Conservation (phyloP, 1,140 invertebrate genomes). For the Drosophila nigrodunni region DNA sequence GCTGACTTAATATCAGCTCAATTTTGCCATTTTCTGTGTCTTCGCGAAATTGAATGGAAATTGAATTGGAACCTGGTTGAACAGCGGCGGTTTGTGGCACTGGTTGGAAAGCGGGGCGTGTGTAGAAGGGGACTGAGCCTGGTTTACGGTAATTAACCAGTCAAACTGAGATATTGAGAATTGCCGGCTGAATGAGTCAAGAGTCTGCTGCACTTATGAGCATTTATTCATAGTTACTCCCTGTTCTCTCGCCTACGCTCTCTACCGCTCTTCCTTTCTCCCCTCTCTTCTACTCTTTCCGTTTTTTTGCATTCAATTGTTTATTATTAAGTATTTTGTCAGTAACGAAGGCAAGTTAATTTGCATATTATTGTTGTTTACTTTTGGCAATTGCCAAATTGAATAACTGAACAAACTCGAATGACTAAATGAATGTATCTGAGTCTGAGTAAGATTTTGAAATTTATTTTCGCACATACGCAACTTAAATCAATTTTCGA, state of each 20-base stretch:
- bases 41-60: constrained; percentile 55
- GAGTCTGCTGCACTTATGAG: constrained; percentile 37
- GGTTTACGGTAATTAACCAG: constrained; percentile 48
- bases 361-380: constrained; percentile 68
- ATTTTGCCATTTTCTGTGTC: constrained; percentile 42
- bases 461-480: background rate
- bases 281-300: constrained; percentile 7
- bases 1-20: constrained; percentile 54
- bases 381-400: constrained; percentile 65
- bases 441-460: constrained; percentile 11
- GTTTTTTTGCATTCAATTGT: constrained; percentile 57
- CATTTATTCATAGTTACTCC: constrained; percentile 35
- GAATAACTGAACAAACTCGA: constrained; percentile 44
- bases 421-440: constrained; percentile 18
- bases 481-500: constrained; percentile 10
- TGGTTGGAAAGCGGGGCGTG: background rate
- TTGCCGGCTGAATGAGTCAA: constrained; percentile 66
- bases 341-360: constrained; percentile 39
- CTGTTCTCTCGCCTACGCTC: background rate
- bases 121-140: background rate
- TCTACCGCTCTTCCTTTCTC: constrained; percentile 14
- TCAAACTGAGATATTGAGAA: constrained; percentile 41
- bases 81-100: background rate
- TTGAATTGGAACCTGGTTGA: constrained; percentile 73
- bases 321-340: constrained; percentile 49